A percentile compares a stretch with the other conserved stretches of the same genome.
Evolutionary conservation across 2,888 invertebrate species (phyloP).

Genomic region (Leptarthrus brevirostris): DNA sequence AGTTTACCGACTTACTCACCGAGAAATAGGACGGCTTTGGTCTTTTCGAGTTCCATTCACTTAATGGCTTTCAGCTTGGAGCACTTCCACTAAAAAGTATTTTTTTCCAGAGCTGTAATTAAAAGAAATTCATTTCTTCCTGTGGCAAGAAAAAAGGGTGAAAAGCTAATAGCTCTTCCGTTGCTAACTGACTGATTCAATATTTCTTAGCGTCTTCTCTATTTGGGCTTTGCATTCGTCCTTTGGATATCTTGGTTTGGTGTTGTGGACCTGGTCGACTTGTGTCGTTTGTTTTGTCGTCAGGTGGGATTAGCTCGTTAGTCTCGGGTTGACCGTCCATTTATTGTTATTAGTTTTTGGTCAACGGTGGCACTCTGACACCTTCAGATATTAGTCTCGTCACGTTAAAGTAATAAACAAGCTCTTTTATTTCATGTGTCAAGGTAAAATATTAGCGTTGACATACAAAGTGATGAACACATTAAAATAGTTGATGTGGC

Average conservation of each 20-base stretch:
- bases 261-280: not conserved
- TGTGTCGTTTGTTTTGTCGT: slow-evolving; percentile 18
- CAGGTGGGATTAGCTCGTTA: slow-evolving; percentile 45
- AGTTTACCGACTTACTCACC: not conserved
- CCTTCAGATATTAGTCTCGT: slow-evolving; percentile 34
- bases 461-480: slow-evolving; percentile 39
- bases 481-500: slow-evolving; percentile 39
- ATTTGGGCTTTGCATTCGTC: slow-evolving; percentile 17
- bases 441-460: slow-evolving; percentile 23
- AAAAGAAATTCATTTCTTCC: slow-evolving; percentile 38
- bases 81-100: slow-evolving; percentile 20
- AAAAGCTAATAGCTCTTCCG: slow-evolving; percentile 35
- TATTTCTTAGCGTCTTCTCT: slow-evolving; percentile 29
- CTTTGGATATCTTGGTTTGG: too few relatives aligned
- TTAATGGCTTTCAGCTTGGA: slow-evolving; percentile 32
- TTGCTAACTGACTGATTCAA: slow-evolving; percentile 27
- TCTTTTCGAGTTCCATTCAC: slow-evolving; percentile 18
- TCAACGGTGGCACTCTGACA: slow-evolving; percentile 10
- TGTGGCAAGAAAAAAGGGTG: slow-evolving; percentile 5
- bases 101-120: slow-evolving; percentile 22
- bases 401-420: slow-evolving; percentile 43
- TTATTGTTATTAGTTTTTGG: slow-evolving; percentile 47
- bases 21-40: slow-evolving; percentile 23
- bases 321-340: slow-evolving; percentile 45
- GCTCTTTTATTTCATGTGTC: slow-evolving; percentile 19